A percentile compares a stretch with the other conserved stretches of the same genome.
Conservation (phyloP, 2,888 invertebrate genomes). For the Geotrupes spiniger region DNA sequence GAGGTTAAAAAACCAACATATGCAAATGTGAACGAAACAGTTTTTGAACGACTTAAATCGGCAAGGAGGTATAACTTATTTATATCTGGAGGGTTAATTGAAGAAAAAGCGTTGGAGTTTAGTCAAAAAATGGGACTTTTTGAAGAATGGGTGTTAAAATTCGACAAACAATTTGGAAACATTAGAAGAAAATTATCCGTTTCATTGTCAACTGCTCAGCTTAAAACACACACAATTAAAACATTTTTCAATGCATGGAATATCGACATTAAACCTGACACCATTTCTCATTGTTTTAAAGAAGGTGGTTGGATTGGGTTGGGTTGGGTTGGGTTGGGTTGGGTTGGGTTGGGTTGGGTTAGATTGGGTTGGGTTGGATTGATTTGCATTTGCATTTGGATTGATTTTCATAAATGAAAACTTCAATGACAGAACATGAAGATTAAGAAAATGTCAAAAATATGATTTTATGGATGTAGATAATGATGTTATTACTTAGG, state of each 20-base stretch:
- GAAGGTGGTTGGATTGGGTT: too few species aligned
- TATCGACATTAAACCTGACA: conserved; percentile 8
- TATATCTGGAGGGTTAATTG: conserved; percentile 17
- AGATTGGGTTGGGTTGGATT: too few species aligned
- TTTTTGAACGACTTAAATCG: conserved; percentile 14
- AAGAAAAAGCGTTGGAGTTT: conserved; percentile 20
- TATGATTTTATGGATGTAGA: conserved; percentile 20
- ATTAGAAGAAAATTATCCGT: conserved; percentile 12
- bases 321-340: too few species aligned
- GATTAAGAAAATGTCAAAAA: conserved; percentile 15
- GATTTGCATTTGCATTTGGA: conserved; percentile 21
- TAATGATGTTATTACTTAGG: conserved; percentile 15
- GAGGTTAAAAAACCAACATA: conserved; percentile 14
- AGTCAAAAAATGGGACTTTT: conserved; percentile 16
- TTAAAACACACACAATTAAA: neutral
- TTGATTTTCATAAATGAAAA: conserved; percentile 19
- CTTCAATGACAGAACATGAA: conserved; percentile 16
- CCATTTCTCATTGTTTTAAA: conserved; percentile 12
- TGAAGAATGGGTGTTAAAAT: conserved; percentile 15
- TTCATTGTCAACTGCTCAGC: conserved; percentile 8
- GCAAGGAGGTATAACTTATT: conserved; percentile 11
- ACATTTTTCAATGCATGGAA: conserved; percentile 1
- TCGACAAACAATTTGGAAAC: conserved; percentile 15
- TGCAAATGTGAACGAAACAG: conserved; percentile 16
- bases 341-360: too few species aligned